phyloP scores from a whole-genome alignment of 2,888 invertebrate species.

The Lucinisca nassula region DNA sequence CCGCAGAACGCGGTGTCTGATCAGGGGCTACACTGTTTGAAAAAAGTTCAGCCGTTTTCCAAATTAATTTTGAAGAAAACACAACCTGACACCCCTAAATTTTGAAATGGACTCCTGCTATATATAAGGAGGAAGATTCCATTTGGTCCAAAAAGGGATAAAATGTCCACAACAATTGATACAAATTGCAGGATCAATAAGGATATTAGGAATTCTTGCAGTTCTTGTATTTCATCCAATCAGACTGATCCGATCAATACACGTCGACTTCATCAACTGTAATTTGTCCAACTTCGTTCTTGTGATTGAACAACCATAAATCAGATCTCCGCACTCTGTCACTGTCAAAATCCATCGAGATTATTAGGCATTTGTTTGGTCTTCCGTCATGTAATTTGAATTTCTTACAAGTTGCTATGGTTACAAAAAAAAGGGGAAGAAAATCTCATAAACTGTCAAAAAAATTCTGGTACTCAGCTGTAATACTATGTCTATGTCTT shows the following conservation, averaged over 20 bases:
- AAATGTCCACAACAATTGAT: not conserved
- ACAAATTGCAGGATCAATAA: slow-evolving; percentile 7
- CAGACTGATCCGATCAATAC: slow-evolving; percentile 48
- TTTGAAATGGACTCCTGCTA: too few species aligned
- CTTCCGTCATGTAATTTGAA: not conserved
- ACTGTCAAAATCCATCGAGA: slow-evolving; percentile 11
- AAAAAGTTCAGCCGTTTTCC: not conserved
- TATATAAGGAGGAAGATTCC: too few species aligned
- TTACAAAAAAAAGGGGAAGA: slow-evolving; percentile 37
- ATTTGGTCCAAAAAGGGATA: not conserved
- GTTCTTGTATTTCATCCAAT: slow-evolving; percentile 19
- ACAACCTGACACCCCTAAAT: too few species aligned
- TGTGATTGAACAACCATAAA: slow-evolving; percentile 59
- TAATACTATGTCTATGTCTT: not conserved
- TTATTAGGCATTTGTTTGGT: not conserved
- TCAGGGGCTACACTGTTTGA: not conserved
- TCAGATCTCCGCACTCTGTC: slow-evolving; percentile 30
- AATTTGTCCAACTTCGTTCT: slow-evolving; percentile 25
- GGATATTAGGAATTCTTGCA: not conserved
- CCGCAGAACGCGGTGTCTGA: not conserved
- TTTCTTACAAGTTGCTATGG: slow-evolving; percentile 39
- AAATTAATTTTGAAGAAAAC: not conserved
- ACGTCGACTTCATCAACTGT: slow-evolving; percentile 40
- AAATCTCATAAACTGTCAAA: slow-evolving; percentile 64
- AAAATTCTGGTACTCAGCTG: not conserved